Conservation (phyloP, 64 coral and sea anemone genomes). For the Porites lutea region DNA sequence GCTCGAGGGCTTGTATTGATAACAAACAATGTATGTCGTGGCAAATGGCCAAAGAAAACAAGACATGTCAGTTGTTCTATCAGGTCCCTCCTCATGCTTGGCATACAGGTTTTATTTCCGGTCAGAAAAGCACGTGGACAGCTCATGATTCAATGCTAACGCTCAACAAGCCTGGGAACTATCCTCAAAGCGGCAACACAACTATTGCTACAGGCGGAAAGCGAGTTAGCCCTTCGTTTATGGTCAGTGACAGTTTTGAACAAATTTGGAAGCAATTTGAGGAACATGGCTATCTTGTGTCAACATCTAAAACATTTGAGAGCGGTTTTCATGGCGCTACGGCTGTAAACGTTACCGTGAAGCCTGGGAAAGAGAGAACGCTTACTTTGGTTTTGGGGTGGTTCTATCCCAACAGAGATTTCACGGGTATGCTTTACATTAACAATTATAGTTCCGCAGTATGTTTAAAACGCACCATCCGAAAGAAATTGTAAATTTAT, state of each 20-base stretch:
- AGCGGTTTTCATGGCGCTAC: slow-evolving; percentile 78
- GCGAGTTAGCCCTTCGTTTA: slow-evolving; percentile 52
- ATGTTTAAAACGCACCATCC: too few relatives aligned
- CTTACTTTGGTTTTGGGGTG: slow-evolving; percentile 87
- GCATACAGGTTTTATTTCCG: slow-evolving; percentile 63
- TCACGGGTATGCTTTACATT: neutral
- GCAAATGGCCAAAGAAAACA: slow-evolving; percentile 11
- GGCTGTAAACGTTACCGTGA: slow-evolving; percentile 47
- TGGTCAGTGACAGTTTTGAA: slow-evolving; percentile 69
- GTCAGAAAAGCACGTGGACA: slow-evolving; percentile 69
- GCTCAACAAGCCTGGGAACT: slow-evolving; percentile 64
- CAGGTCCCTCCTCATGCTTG: slow-evolving; percentile 77
- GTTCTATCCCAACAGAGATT: slow-evolving; percentile 88
- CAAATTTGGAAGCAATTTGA: slow-evolving; percentile 74
- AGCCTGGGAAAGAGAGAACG: slow-evolving; percentile 68
- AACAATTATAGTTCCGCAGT: too few relatives aligned
- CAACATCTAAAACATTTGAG: neutral
- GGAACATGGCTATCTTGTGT: slow-evolving; percentile 50
- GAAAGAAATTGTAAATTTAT: too few relatives aligned
- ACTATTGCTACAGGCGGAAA: slow-evolving; percentile 40
- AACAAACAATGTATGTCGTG: slow-evolving; percentile 68
- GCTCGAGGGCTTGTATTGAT: slow-evolving; percentile 28
- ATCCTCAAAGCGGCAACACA: slow-evolving; percentile 78
- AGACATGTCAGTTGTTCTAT: slow-evolving; percentile 81
- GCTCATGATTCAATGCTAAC: slow-evolving; percentile 60